These are phyloP conservation scores for Sturmia bella DNA, from an alignment of 2,888 invertebrate genomes.

Conservation along the genomic window DNA sequence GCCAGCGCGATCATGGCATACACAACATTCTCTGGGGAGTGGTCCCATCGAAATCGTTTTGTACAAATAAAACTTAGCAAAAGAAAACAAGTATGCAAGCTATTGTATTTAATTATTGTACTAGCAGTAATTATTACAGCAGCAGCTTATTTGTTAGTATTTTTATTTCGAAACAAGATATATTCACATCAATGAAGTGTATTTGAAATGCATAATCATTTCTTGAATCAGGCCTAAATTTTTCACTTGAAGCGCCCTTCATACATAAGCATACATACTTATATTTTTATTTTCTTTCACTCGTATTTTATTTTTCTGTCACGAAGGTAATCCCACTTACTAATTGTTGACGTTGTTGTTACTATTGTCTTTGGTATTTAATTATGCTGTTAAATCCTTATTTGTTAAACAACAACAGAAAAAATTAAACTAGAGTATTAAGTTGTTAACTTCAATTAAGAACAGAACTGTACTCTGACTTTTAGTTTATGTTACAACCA, in stretches of 20 bases:
- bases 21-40: conserved; percentile 62
- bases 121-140: conserved; percentile 19
- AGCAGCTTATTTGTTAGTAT: background rate
- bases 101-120: background rate
- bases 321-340: conserved; percentile 21
- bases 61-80: background rate
- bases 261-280: no score
- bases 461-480: conserved; percentile 52
- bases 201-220: no score
- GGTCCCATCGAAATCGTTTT: conserved; percentile 45
- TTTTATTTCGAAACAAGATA: background rate
- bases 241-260: no score
- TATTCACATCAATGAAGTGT: no score
- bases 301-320: background rate
- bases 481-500: conserved; percentile 21
- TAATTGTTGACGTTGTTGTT: conserved; percentile 53
- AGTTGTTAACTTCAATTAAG: conserved; percentile 68
- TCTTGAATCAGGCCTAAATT: no score
- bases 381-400: conserved; percentile 75
- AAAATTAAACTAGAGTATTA: conserved; percentile 66
- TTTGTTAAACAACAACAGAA: conserved; percentile 73
- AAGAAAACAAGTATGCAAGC: background rate
- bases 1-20: conserved; percentile 7
- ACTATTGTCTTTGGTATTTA: conserved; percentile 35
- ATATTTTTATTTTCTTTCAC: no score